Evolutionary conservation across 2,797 vertebrate genomes (phyloP), one percentile per base, ranked within the genome.

Genomic region (Morelia viridis): DNA sequence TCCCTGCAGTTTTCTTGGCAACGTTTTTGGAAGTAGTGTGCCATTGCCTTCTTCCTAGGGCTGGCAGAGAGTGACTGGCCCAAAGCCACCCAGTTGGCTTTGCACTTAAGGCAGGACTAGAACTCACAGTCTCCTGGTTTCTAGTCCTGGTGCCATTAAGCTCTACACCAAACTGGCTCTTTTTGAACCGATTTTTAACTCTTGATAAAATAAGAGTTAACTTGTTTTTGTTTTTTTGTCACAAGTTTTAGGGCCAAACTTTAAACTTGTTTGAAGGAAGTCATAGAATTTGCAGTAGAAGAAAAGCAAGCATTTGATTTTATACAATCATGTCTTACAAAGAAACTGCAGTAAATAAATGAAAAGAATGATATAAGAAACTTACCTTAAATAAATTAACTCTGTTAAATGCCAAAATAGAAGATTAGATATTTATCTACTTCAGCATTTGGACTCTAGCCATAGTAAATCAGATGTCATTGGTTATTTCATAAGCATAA

Each of bases 311-410:
- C 19, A 28, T 28, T 22, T 26, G 53, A 17, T 4, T 35, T 65
- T 24, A 57, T 65, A 19, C 61, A 56, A 26, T 10, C 60, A 90
- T 1, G 17, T n/a, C 4, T 80, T 50, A 50, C 31, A 12, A 57
- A 89, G 6, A 89, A 53, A 56, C 2, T 65, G 9, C 5, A 1
- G 19, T 57, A 76, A n/a, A 31, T 56, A 26, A 31, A 22, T 87
- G 93, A 93, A 94, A 31, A 35, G 11, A 4, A 56, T 22, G 7
- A 86, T 50, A 91, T 60, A 64, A 56, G 3, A 57, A 71, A 58
- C 24, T 80, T 80, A 57, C 19, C 24, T 60, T 58, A 41, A 90
- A 46, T 60, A 28, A 28, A 76, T 41, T 46, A 80, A 60, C 4
- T 83, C 57, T 31, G 12, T 50, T 60, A 28, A 88, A 50, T 62